Evolutionary conservation across 2,888 invertebrate genomes (phyloP).

Genomic region (Pterobdella sp.): DNA sequence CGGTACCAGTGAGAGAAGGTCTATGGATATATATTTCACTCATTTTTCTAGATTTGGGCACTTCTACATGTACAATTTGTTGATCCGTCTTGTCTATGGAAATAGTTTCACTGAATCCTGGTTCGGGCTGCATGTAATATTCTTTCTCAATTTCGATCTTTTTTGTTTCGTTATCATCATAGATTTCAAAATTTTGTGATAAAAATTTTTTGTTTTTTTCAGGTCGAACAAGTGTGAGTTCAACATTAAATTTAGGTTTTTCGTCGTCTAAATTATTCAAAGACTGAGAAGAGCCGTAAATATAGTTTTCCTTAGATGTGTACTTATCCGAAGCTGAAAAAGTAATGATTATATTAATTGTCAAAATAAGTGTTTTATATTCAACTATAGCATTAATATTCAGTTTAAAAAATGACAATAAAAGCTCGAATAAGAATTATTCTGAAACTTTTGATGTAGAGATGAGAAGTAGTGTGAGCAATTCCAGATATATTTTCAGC

Average conservation of each 20-base stretch:
- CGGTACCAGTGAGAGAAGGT: slow-evolving; percentile 27
- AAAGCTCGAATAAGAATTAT: background rate
- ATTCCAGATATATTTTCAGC: slow-evolving; percentile 26
- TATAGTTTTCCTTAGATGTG: background rate
- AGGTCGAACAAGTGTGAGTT: slow-evolving; percentile 11
- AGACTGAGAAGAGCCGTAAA: background rate
- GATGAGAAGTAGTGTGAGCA: slow-evolving; percentile 26
- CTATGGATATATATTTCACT: slow-evolving; percentile 27
- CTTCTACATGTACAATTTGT: slow-evolving; percentile 40
- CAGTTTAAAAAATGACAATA: background rate
- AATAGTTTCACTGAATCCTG: slow-evolving; percentile 33
- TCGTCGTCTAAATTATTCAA: background rate
- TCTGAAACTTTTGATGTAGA: slow-evolving; percentile 21
- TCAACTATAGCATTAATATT: background rate
- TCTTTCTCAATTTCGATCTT: slow-evolving; percentile 9
- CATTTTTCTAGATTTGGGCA: slow-evolving; percentile 30
- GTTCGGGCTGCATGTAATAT: background rate
- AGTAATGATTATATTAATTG: background rate
- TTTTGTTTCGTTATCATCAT: slow-evolving; percentile 2
- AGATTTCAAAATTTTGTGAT: background rate
- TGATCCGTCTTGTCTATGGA: slow-evolving; percentile 32
- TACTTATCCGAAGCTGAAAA: background rate
- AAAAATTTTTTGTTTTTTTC: background rate
- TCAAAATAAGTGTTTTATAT: background rate
- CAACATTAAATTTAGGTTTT: slow-evolving; percentile 23